Percentiles rank a stretch among this genome's conserved stretches.
phyloP scores from a whole-genome alignment of 2,888 invertebrate species.

The Adelphocoris suturalis region DNA sequence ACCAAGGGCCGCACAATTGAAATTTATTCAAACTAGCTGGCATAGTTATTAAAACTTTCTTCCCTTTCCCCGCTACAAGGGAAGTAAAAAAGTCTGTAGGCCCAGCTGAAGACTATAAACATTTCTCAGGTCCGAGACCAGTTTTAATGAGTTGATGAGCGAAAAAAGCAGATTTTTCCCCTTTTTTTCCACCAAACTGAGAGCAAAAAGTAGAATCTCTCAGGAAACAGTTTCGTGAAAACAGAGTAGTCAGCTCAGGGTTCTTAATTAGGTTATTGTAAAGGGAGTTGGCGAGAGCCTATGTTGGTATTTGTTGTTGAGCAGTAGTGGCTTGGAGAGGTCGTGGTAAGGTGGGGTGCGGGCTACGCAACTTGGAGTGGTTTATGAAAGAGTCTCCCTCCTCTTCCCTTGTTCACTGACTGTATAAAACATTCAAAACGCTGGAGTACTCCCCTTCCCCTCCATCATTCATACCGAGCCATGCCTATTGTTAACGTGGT shows the following conservation, averaged over 20 bases:
- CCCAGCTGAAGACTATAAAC: constrained; percentile 15
- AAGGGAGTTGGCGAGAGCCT: neutral
- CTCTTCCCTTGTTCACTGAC: neutral
- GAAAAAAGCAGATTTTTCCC: neutral
- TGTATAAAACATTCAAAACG: constrained; percentile 61
- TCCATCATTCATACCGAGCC: neutral
- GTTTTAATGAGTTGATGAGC: constrained; percentile 52
- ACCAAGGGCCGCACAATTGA: neutral
- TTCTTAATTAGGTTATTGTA: constrained; percentile 57
- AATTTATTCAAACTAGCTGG: neutral
- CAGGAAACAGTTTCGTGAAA: constrained; percentile 19
- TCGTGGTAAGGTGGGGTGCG: constrained; percentile 6
- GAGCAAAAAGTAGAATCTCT: neutral
- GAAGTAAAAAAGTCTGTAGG: neutral
- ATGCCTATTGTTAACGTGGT: constrained; percentile 33
- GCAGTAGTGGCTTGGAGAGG: constrained; percentile 27
- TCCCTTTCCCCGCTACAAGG: neutral
- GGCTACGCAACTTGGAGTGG: constrained; percentile 34
- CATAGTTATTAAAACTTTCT: neutral
- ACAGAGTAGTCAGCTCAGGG: neutral
- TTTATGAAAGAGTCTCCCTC: constrained; percentile 23
- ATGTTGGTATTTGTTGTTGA: constrained; percentile 33
- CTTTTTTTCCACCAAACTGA: too few species aligned
- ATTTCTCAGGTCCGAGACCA: neutral
- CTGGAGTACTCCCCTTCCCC: constrained; percentile 15